Conservation (phyloP, 2,888 invertebrate species). For the Gastracanthus pulcherrimus region DNA sequence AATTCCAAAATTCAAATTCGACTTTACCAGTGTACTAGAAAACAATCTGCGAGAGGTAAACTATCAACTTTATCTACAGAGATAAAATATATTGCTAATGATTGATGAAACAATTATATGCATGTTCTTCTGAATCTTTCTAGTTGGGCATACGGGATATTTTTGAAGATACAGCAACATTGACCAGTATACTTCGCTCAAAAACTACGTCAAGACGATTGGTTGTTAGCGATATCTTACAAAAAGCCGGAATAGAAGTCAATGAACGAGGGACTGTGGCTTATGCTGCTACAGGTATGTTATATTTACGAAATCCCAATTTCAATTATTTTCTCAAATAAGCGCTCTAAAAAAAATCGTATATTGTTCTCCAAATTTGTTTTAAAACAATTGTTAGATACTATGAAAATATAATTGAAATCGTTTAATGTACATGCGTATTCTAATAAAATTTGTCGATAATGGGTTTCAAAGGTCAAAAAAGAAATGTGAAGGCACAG, state of each 20-base stretch:
- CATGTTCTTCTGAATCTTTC: background rate
- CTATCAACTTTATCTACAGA: background rate
- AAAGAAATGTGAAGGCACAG: too few species aligned
- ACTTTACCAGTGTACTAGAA: conserved; percentile 83
- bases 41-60: conserved; percentile 82
- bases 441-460: too few species aligned
- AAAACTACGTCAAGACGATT: conserved; percentile 78
- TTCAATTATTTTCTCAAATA: background rate
- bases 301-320: background rate
- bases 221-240: conserved; percentile 84
- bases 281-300: conserved; percentile 85
- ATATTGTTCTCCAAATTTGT: too few species aligned
- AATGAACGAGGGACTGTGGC: conserved; percentile 87
- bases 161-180: conserved; percentile 84
- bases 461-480: too few species aligned
- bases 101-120: background rate
- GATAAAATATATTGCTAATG: too few species aligned
- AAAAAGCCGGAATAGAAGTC: conserved; percentile 87
- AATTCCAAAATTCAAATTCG: conserved; percentile 87
- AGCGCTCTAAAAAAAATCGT: too few species aligned
- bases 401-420: too few species aligned
- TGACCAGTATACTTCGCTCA: conserved; percentile 84
- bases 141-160: conserved; percentile 87
- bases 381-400: too few species aligned
- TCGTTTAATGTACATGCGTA: too few species aligned